Percentiles rank a stretch among this genome's conserved stretches.
These are phyloP conservation scores for Crotophaga sulcirostris DNA, from an alignment of 2,113 vertebrate species.

Conservation along the genomic window DNA sequence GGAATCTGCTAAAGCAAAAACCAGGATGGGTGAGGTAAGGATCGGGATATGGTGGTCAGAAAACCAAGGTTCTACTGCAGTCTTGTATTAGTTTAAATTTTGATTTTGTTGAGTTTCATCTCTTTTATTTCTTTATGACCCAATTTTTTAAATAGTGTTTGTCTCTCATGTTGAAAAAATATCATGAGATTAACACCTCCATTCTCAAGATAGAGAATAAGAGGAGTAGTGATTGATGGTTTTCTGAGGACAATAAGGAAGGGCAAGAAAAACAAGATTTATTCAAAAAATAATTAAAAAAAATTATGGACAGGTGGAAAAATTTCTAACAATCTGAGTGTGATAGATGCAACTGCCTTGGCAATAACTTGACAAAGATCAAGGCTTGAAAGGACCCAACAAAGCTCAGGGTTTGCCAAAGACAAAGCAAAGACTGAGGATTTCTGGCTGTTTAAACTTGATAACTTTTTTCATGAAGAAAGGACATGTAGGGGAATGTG, in stretches of 20 bases:
- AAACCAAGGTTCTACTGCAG: neutral
- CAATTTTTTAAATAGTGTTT: neutral
- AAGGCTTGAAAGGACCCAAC: no score
- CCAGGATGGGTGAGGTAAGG: neutral
- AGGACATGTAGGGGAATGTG: no score
- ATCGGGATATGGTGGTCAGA: neutral
- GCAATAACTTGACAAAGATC: no score
- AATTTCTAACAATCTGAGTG: neutral
- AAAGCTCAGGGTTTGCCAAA: no score
- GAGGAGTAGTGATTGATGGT: neutral
- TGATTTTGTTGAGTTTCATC: neutral
- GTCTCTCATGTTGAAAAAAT: neutral
- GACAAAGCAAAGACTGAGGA: no score
- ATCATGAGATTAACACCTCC: neutral
- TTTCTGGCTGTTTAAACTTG: no score
- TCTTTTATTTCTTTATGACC: neutral
- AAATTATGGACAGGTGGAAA: neutral
- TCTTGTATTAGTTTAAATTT: neutral
- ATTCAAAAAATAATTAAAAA: neutral
- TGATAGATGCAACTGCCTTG: no score
- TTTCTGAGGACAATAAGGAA: neutral
- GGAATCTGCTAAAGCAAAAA: neutral
- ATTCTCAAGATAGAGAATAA: neutral
- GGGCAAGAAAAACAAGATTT: neutral
- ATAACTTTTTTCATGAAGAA: no score